A percentile compares a stretch with the other conserved stretches of the same genome.
Evolutionary conservation across 2,113 vertebrate species (phyloP).

Genomic region (Smithornis capensis): DNA sequence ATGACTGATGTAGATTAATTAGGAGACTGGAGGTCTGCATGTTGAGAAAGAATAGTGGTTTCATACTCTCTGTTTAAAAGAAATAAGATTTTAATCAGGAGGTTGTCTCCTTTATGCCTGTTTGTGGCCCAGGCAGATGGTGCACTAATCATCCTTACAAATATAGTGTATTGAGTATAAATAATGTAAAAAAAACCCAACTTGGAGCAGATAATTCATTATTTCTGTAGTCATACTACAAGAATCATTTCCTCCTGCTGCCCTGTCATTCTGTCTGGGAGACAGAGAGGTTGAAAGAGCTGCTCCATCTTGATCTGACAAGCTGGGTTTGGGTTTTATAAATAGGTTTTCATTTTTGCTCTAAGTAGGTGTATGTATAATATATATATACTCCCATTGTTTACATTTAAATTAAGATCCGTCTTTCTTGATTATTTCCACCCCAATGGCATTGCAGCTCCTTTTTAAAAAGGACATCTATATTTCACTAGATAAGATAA

Average conservation of each 20-base stretch:
- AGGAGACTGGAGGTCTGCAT: slow-evolving; percentile 7
- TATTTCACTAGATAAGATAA: not conserved
- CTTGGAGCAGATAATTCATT: not conserved
- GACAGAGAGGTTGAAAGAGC: not conserved
- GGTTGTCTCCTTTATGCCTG: not conserved
- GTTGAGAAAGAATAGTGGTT: not conserved
- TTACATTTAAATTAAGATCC: not conserved
- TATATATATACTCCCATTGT: not conserved
- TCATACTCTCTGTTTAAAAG: not conserved
- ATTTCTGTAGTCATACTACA: not conserved
- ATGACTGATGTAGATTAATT: slow-evolving; percentile 21
- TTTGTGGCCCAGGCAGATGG: slow-evolving; percentile 21
- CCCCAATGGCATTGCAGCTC: not conserved
- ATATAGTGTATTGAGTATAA: not conserved
- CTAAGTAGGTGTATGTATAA: not conserved
- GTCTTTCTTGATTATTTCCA: not conserved
- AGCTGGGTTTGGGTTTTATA: not conserved
- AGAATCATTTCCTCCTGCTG: not conserved
- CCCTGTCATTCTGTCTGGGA: not conserved
- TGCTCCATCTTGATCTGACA: not conserved
- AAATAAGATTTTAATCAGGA: slow-evolving; percentile 21
- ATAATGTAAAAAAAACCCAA: not conserved
- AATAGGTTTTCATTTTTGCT: not conserved
- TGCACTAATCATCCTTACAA: slow-evolving; percentile 14
- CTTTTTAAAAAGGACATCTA: not conserved